Evolutionary conservation across 2,113 vertebrate species (phyloP).

Genomic region (Macaca nemestrina): DNA sequence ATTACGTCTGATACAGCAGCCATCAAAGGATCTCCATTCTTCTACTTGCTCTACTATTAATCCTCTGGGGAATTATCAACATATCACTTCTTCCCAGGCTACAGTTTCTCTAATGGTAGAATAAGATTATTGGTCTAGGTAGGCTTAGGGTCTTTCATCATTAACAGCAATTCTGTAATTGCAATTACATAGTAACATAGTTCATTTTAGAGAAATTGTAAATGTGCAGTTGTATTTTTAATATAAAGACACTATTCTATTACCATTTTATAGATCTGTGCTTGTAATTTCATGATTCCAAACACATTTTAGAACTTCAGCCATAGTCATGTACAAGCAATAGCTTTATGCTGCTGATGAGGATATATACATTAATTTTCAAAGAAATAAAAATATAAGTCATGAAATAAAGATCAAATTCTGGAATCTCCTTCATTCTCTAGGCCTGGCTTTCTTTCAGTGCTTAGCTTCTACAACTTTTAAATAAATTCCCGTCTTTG

Average conservation of each 20-base stretch:
- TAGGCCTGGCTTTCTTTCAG: background rate
- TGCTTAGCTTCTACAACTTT: background rate
- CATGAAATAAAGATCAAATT: background rate
- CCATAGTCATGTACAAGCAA: background rate
- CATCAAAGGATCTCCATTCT: background rate
- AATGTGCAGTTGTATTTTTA: background rate
- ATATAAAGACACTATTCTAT: background rate
- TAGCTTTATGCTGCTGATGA: background rate
- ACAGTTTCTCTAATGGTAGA: background rate
- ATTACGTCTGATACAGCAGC: background rate
- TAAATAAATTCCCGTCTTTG: slow-evolving; percentile 10
- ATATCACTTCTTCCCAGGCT: background rate
- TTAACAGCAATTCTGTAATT: background rate
- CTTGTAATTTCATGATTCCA: slow-evolving; percentile 3
- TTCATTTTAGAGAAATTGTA: background rate
- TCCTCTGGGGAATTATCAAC: background rate
- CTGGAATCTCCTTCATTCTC: background rate
- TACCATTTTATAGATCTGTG: background rate
- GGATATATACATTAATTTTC: background rate
- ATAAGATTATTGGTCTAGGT: background rate
- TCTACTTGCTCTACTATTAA: background rate
- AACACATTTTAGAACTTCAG: background rate
- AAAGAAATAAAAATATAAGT: background rate
- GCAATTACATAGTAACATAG: background rate
- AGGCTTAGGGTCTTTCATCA: background rate